Conservation (phyloP, 2,797 vertebrate species). For the Distichodus sexfasciatus region DNA sequence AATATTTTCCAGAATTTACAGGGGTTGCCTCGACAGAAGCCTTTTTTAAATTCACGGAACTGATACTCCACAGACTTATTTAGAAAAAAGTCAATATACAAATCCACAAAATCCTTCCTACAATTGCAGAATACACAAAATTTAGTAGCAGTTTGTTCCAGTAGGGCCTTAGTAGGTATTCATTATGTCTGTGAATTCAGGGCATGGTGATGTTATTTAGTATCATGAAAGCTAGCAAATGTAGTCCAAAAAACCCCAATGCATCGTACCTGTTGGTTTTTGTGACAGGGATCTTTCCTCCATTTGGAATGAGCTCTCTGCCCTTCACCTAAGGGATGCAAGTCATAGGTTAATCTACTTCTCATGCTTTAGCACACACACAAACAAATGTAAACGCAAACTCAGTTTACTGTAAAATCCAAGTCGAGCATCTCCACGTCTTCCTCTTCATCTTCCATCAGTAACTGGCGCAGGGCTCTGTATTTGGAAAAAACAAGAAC, state of each 20-base stretch:
- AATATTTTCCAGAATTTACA: slow-evolving; percentile 51
- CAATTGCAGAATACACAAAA: slow-evolving; percentile 19
- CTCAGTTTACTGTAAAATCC: slow-evolving; percentile 65
- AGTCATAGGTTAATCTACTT: not conserved
- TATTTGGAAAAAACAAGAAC: slow-evolving; percentile 13
- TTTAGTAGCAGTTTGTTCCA: not conserved
- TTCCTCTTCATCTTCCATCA: slow-evolving; percentile 60
- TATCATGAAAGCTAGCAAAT: not conserved
- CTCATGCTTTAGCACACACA: too few relatives aligned
- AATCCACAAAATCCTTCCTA: slow-evolving; percentile 71
- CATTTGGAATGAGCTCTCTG: slow-evolving; percentile 65
- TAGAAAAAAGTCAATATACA: slow-evolving; percentile 64
- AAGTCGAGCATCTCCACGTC: slow-evolving; percentile 45
- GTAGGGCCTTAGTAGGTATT: too few relatives aligned
- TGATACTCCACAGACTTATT: slow-evolving; percentile 52
- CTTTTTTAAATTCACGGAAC: slow-evolving; percentile 29
- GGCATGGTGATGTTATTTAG: not conserved
- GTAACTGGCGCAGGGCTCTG: slow-evolving; percentile 57
- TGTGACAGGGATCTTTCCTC: slow-evolving; percentile 62
- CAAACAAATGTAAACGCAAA: not conserved
- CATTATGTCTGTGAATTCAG: not conserved
- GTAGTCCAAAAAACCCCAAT: not conserved
- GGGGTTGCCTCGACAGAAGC: slow-evolving; percentile 30
- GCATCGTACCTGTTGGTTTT: slow-evolving; percentile 68
- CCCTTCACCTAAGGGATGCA: slow-evolving; percentile 38